Percentiles rank a stretch among this genome's conserved stretches.
Conservation (phyloP, 1,140 invertebrate species). For the Drosophila dunni region DNA sequence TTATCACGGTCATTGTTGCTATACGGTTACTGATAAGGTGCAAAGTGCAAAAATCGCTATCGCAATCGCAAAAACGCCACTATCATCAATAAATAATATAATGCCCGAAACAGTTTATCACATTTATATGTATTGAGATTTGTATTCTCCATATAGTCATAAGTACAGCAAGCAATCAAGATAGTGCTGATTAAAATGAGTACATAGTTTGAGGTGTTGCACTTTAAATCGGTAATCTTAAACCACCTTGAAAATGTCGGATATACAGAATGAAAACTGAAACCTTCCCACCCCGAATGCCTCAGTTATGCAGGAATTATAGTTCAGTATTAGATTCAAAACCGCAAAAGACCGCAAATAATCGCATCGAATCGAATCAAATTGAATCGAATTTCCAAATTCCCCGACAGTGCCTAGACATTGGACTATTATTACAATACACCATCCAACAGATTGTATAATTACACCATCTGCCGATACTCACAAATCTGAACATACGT, state of each 20-base stretch:
- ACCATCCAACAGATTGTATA: constrained; percentile 2
- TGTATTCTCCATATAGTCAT: constrained; percentile 24
- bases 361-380: constrained; percentile 17
- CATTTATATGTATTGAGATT: constrained; percentile 11
- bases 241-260: constrained; percentile 28
- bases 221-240: constrained; percentile 33
- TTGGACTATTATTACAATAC: constrained; percentile 5
- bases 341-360: constrained; percentile 44
- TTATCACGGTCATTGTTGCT: constrained; percentile 10
- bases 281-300: constrained; percentile 1
- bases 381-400: constrained; percentile 32
- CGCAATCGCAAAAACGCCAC: constrained; percentile 43
- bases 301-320: not conserved
- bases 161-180: constrained; percentile 20
- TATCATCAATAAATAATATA: constrained; percentile 24
- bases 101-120: constrained; percentile 55
- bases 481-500: not conserved
- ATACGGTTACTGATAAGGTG: constrained; percentile 47
- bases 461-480: not conserved
- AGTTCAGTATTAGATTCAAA: constrained; percentile 28
- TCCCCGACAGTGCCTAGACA: constrained; percentile 16
- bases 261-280: constrained; percentile 25
- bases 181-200: constrained; percentile 46
- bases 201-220: constrained; percentile 29
- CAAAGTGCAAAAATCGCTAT: constrained; percentile 72